Base-by-base conservation (phyloP, 2,797 vertebrate species). In the Picus viridis region DNA sequence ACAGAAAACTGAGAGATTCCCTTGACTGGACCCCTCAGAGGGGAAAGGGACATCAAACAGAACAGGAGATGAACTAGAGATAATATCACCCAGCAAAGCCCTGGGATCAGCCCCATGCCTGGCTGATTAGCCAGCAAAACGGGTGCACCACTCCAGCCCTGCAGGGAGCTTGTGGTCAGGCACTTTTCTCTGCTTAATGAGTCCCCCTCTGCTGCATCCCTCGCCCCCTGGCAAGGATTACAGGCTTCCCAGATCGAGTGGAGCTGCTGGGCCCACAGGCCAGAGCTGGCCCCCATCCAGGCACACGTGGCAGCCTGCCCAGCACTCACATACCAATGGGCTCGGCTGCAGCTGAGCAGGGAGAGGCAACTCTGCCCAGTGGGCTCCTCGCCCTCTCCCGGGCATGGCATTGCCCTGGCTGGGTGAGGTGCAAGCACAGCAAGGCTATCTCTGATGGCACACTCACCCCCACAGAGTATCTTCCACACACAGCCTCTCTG, bases 251-350 rank as follows among this genome's bases (percentile, higher is more conserved):
- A 78, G 74, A 88, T 36, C 76, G 82, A 96, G 92, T 3, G 1
- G 62, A 95, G 78, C 78, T 2, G 71, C 91, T 6, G 7, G 56
- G 94, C 82, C 92, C 91, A 53, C 75, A 90, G 91, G 86, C 93
- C 86, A 18, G 91, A 63, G 81, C 92, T 96, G 96, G 96, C 90
- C 27, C 43, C 3, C 0, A 1, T 36, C 95, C 94, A 96, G 67
- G 86, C 54, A 12, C 7, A 20, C 56, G 56, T 96, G 97, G 96
- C 95, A 11, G 80, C 77, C 53, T 91, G 97, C 96, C 97, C 96
- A 88, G 81, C 7, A 1, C 91, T 96, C 19, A 3, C 96, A 96
- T 95, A 89, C 92, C 88, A 68, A 63, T 36, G 34, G 30, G 81
- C 90, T 88, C 1, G 75, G 87, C 96, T 73, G 89, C 2, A 26